phyloP scores from a whole-genome alignment of 2,797 vertebrate species.

The Gobio occitaniae region DNA sequence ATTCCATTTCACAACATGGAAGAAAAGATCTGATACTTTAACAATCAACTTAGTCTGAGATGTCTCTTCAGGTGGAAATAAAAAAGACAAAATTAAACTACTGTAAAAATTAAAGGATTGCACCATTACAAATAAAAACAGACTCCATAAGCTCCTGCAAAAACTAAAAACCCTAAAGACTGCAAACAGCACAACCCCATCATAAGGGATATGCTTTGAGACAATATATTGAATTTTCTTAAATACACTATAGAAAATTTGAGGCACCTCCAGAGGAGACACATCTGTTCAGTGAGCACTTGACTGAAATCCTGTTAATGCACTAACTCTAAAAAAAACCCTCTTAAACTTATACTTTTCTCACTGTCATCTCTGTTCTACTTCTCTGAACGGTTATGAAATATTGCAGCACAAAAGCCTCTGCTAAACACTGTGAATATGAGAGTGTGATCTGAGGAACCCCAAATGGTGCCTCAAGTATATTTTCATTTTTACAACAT shows the following conservation, averaged over 20 bases:
- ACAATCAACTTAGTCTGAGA: neutral
- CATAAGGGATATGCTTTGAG: neutral
- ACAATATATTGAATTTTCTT: neutral
- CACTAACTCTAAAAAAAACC: neutral
- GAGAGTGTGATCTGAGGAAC: conserved; percentile 13
- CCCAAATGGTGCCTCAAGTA: conserved; percentile 7
- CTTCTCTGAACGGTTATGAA: neutral
- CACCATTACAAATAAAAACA: conserved; percentile 18
- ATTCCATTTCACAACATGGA: neutral
- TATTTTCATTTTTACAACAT: conserved; percentile 2
- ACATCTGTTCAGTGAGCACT: conserved; percentile 28
- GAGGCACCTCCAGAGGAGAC: neutral
- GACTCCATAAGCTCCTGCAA: neutral
- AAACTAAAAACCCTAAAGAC: neutral
- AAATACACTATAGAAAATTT: neutral
- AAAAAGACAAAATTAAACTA: neutral
- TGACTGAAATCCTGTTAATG: conserved; percentile 31
- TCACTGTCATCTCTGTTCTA: conserved; percentile 22
- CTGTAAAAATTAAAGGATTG: neutral
- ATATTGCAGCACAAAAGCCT: conserved; percentile 16
- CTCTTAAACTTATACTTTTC: conserved; percentile 5
- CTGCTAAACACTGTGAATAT: conserved; percentile 31
- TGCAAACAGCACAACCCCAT: neutral
- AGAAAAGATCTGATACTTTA: neutral
- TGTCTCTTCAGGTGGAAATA: neutral